These are phyloP conservation scores for Callipepla squamata DNA, from an alignment of 2,113 vertebrate genomes.

Conservation along the genomic window DNA sequence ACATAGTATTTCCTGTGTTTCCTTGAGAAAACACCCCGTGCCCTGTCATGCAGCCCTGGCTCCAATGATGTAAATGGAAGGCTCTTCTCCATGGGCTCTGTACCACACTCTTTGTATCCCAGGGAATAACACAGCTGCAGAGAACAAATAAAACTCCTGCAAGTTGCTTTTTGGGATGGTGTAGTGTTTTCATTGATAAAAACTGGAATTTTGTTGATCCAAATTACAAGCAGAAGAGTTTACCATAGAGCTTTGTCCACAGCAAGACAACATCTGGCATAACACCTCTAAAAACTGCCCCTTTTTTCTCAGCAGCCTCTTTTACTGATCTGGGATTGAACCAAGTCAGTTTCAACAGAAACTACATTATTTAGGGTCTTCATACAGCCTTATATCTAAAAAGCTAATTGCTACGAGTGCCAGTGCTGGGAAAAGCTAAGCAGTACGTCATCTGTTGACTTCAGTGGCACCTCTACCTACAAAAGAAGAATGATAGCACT, in stretches of 20 bases:
- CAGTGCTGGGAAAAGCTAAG: neutral
- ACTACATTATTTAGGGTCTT: neutral
- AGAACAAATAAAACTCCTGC: neutral
- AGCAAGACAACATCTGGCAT: slow-evolving; percentile 36
- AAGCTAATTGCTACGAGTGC: neutral
- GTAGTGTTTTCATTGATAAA: slow-evolving; percentile 44
- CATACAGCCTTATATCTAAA: neutral
- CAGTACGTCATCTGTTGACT: neutral
- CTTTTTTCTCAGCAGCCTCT: slow-evolving; percentile 17
- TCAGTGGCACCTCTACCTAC: neutral
- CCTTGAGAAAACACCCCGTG: neutral
- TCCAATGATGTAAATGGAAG: neutral
- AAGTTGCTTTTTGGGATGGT: neutral
- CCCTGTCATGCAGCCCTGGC: neutral
- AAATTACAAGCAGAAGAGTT: slow-evolving; percentile 4
- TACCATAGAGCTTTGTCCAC: slow-evolving; percentile 21
- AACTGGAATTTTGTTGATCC: neutral
- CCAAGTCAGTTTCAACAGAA: neutral
- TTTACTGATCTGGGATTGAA: neutral
- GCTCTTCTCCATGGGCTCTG: neutral
- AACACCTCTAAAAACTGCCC: slow-evolving; percentile 11
- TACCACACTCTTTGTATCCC: neutral
- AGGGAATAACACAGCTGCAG: neutral
- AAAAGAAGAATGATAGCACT: neutral
- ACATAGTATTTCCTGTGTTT: neutral